Base-by-base conservation (phyloP, 2,888 invertebrate species). In the Synanthedon vespiformis region DNA sequence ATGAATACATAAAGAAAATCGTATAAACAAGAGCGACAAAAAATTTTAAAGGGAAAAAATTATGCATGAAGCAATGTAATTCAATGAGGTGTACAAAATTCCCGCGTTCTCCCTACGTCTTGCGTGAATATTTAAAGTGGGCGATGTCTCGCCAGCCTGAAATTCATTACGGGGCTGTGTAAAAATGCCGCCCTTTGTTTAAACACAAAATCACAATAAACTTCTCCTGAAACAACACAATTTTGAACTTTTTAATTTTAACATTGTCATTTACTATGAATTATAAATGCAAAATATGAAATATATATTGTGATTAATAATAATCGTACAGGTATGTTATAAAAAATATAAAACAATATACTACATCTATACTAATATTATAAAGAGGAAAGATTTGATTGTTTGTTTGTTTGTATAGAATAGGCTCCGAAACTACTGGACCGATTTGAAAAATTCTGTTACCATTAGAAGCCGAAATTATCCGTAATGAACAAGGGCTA, bases 171-270 rank as follows among this genome's bases (percentile, higher is more conserved):
- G 56, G 61, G 58, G 60, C 60, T 66, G 67, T 70, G 71, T 78
- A 83, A 83, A 82, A 83, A 81, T 61, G 63, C 70, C 64, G 61
- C 80, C 74, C 76, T 80, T 84, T 81, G 80, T 84, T 84, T 85
- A 83, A 86, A 78, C 79, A 72, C 73, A 78, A 81, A 84, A 84
- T 81, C 80, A 83, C 84, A 80, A 83, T 86, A 85, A 85, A 84
- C 74, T 78, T 63, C 64, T 74, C 72, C 58, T 76, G 75, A 82
- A 81, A 84, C 78, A 71, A 77, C 63, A 75, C 76, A n/a, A n/a
- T n/a, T n/a, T n/a, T n/a, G n/a, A n/a, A 12, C 14, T 41, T 41
- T 41, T 12, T n/a, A 5, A 41, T 13, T 4, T 14, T 44, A 44
- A 12, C 44, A 13, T 44, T 44, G 13, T 44, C 2, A 10, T 34